These are phyloP conservation scores for Ciconia stormi DNA, from an alignment of 2,113 vertebrate genomes.

Conservation along the genomic window DNA sequence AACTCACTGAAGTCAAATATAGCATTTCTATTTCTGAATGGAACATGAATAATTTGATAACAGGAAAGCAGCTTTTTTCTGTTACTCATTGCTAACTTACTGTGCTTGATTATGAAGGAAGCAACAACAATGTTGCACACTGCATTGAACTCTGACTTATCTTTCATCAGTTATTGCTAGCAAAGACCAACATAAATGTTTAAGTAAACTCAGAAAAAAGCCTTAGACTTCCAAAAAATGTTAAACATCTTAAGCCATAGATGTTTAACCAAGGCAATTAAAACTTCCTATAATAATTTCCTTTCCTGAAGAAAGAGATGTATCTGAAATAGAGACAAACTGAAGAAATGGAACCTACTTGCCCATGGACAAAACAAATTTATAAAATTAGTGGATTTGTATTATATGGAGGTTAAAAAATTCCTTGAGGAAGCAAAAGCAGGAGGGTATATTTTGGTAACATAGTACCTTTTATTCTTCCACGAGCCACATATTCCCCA, in stretches of 20 bases:
- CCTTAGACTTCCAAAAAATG: background rate
- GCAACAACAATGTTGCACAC: background rate
- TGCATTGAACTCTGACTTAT: background rate
- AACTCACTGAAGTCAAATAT: background rate
- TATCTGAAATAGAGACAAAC: background rate
- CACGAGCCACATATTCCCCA: background rate
- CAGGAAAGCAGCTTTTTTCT: background rate
- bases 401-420: background rate
- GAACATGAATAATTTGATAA: background rate
- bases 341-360: background rate
- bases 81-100: background rate
- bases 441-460: background rate
- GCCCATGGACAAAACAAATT: background rate
- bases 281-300: background rate
- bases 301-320: background rate
- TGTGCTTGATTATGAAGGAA: background rate
- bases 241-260: background rate
- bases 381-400: background rate
- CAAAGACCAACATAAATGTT: background rate
- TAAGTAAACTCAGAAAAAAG: background rate
- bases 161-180: background rate
- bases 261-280: background rate
- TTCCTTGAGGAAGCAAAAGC: background rate
- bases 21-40: background rate
- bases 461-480: background rate